These are phyloP conservation scores for Standfussiana lucernea DNA, from an alignment of 2,888 invertebrate species.

Conservation along the genomic window DNA sequence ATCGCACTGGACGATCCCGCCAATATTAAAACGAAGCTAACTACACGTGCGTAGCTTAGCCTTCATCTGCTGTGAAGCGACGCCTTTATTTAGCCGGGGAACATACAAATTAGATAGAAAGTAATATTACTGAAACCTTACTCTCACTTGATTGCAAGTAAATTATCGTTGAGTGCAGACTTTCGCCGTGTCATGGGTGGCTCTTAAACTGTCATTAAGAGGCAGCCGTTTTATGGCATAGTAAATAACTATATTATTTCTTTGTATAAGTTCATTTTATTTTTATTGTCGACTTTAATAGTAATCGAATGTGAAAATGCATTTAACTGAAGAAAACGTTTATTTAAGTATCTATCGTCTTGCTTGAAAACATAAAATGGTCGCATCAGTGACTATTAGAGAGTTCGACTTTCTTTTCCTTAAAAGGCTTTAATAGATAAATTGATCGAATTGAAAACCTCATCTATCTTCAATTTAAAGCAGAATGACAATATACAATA, in stretches of 20 bases:
- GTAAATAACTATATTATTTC: not conserved
- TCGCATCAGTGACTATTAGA: not conserved
- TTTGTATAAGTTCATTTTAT: not conserved
- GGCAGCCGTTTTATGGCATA: constrained; percentile 1
- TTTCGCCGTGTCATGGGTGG: constrained; percentile 50
- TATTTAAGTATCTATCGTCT: not conserved
- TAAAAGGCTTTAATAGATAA: not conserved
- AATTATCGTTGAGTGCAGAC: constrained; percentile 50
- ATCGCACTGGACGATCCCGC: not conserved
- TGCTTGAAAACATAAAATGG: not conserved
- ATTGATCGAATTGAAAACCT: not conserved
- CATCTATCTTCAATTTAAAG: too few species aligned
- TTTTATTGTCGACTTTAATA: not conserved
- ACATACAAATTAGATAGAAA: constrained; percentile 68
- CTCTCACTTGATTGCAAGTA: constrained; percentile 60
- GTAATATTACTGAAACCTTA: constrained; percentile 42
- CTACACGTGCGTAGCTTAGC: not conserved
- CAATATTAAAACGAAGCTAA: not conserved
- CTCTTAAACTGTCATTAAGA: constrained; percentile 38
- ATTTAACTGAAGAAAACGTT: not conserved
- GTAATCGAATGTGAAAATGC: not conserved
- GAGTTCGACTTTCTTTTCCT: constrained; percentile 6
- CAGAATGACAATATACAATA: not conserved
- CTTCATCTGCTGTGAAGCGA: not conserved
- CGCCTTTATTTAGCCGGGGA: constrained; percentile 23